phyloP scores from a whole-genome alignment of 2,888 invertebrate genomes.

The Hirtodrosophila confusa region DNA sequence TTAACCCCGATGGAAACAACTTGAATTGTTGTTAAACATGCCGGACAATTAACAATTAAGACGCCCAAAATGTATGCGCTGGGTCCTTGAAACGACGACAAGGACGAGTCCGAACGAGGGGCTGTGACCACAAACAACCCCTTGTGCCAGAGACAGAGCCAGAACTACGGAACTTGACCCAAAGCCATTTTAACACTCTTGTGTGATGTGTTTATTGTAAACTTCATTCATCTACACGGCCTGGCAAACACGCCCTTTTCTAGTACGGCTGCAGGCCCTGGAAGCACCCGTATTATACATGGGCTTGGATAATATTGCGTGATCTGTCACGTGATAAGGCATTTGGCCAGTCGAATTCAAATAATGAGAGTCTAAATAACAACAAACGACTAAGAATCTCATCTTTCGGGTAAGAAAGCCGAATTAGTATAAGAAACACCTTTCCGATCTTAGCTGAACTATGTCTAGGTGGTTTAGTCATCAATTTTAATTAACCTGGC shows the following conservation, averaged over 20 bases:
- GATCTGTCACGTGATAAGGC: no score
- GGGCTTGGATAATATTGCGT: no score
- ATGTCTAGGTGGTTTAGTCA: no score
- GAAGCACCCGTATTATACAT: slow-evolving; percentile 23
- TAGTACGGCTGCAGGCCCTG: slow-evolving; percentile 31
- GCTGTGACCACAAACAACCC: slow-evolving; percentile 22
- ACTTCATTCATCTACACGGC: slow-evolving; percentile 54
- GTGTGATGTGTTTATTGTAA: slow-evolving; percentile 61
- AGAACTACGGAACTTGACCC: slow-evolving; percentile 31
- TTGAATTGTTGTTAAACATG: slow-evolving; percentile 62
- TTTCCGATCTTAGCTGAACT: no score
- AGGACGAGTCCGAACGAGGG: slow-evolving; percentile 31
- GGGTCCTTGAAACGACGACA: slow-evolving; percentile 20
- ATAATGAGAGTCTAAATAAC: no score
- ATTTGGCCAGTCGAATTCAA: no score
- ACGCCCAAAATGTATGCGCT: slow-evolving; percentile 28
- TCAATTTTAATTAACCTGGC: no score
- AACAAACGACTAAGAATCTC: no score
- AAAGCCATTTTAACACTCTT: slow-evolving; percentile 70
- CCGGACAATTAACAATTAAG: slow-evolving; percentile 64
- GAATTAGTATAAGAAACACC: no score
- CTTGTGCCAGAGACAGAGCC: neutral
- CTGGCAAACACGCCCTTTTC: slow-evolving; percentile 54
- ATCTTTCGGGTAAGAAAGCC: no score
- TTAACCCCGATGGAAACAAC: slow-evolving; percentile 27